Conservation (phyloP, 1,140 invertebrate genomes). For the Riptortus pedestris region DNA sequence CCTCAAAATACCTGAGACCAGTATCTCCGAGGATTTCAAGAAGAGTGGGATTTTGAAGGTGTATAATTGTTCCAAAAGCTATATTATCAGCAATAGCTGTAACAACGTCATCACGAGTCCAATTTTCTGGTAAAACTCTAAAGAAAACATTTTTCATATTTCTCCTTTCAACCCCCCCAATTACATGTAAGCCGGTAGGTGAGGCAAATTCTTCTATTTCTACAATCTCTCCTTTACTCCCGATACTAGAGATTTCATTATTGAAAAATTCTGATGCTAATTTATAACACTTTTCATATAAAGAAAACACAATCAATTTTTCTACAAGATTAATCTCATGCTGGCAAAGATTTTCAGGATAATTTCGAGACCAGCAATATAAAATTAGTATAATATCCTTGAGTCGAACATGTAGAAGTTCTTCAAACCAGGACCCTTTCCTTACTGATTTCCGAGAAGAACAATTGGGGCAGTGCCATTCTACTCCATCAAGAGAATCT, state of each 20-base stretch:
- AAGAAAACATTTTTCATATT: slow-evolving; percentile 25
- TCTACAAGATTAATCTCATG: slow-evolving; percentile 18
- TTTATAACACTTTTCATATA: slow-evolving; percentile 22
- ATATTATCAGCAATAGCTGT: slow-evolving; percentile 22
- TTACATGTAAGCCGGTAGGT: slow-evolving; percentile 14
- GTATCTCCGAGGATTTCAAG: slow-evolving; percentile 14
- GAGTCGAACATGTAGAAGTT: neutral
- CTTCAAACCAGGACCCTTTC: slow-evolving; percentile 12
- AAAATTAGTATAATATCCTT: slow-evolving; percentile 16
- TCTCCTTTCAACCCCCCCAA: slow-evolving; percentile 19
- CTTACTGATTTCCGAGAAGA: neutral
- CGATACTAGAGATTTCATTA: slow-evolving; percentile 22
- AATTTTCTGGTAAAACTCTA: slow-evolving; percentile 22
- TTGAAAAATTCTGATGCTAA: slow-evolving; percentile 12
- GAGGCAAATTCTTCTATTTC: slow-evolving; percentile 11
- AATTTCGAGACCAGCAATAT: slow-evolving; percentile 23
- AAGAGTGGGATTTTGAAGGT: slow-evolving; percentile 10
- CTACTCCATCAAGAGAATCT: neutral
- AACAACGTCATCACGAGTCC: slow-evolving; percentile 22
- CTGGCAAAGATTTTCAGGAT: slow-evolving; percentile 16
- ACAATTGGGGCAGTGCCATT: slow-evolving; percentile 10
- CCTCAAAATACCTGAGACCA: slow-evolving; percentile 21
- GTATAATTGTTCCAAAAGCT: slow-evolving; percentile 2
- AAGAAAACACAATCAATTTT: neutral
- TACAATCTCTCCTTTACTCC: neutral